Evolutionary conservation across 2,888 invertebrate genomes (phyloP).

Genomic region (Oligia latruncula): DNA sequence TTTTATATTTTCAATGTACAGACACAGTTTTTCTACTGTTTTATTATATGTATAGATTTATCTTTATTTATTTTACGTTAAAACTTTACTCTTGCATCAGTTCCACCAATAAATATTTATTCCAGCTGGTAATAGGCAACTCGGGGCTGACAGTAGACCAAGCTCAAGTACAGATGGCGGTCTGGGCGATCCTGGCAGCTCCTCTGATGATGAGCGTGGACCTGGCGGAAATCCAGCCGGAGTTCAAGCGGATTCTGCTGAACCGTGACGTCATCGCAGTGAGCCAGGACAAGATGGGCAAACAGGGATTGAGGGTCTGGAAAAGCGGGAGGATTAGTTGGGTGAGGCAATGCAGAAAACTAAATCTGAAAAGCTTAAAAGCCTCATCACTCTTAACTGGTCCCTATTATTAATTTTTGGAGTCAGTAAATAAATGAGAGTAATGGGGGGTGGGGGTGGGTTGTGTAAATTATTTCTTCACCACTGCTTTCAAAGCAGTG

Average conservation of each 20-base stretch:
- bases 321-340: conserved; percentile 60
- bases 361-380: background rate
- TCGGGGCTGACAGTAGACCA: conserved; percentile 91
- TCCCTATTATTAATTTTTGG: too few relatives aligned
- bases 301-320: conserved; percentile 88
- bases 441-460: too few relatives aligned
- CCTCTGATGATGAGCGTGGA: conserved; percentile 92
- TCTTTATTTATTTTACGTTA: background rate
- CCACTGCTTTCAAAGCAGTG: background rate
- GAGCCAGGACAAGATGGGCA: conserved; percentile 91
- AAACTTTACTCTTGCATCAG: background rate
- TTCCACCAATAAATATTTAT: conserved; percentile 25
- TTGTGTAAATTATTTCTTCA: background rate
- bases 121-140: conserved; percentile 90
- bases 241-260: conserved; percentile 90
- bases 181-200: conserved; percentile 92
- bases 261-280: conserved; percentile 91
- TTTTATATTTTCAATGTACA: too few relatives aligned
- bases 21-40: too few relatives aligned
- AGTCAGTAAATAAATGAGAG: too few relatives aligned
- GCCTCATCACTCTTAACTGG: background rate
- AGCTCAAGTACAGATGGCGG: conserved; percentile 92
- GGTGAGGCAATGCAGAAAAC: conserved; percentile 36
- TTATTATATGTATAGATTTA: too few relatives aligned
- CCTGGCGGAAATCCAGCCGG: conserved; percentile 87